Evolutionary conservation across 2,888 invertebrate genomes (phyloP), one percentile per base, ranked within the genome.

Genomic region (Blastobasis lacticolella): DNA sequence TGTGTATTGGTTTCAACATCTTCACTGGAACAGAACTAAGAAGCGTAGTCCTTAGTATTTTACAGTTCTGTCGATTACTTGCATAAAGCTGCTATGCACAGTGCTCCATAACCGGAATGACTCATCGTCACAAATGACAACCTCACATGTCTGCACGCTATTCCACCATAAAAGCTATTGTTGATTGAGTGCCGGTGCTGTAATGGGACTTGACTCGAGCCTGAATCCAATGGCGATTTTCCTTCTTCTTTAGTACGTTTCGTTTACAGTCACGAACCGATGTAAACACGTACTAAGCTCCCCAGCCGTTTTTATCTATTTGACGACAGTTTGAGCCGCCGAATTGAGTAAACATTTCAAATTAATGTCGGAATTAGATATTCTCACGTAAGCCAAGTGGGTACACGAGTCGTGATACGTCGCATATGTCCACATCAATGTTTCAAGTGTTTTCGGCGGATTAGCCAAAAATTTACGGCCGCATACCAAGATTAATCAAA

Each of bases 81-180:
- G 47, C 50, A 49, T 53, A 51, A 50, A 56, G 43, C 23, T 45
- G 49, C 49, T 38, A 10, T 44, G 45, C 45, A 45, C 36, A 44
- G 4, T 48, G n/a, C n/a, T n/a, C n/a, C n/a, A n/a, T 23, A 52
- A 59, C 54, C 54, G 47, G 45, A 55, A 62, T 73, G 69, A 72
- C 57, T 73, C 71, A 71, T 62, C 55, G 57, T 54, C 61, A 59
- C 55, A 62, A 68, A 66, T 57, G 60, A 60, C 58, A 54, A 58
- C 55, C 57, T 71, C 64, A 62, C 69, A 66, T 67, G 66, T 68
- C 63, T 63, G 66, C 71, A 75, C 64, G 69, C 69, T 57, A 72
- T 64, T 61, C 52, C 53, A 57, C 57, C 58, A 65, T 68, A 62
- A 64, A 62, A 49, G 54, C 53, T 51, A 55, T 54, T 45, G 45